These are phyloP conservation scores for Stigmatopora argus DNA, from an alignment of 2,113 vertebrate genomes.

Conservation along the genomic window DNA sequence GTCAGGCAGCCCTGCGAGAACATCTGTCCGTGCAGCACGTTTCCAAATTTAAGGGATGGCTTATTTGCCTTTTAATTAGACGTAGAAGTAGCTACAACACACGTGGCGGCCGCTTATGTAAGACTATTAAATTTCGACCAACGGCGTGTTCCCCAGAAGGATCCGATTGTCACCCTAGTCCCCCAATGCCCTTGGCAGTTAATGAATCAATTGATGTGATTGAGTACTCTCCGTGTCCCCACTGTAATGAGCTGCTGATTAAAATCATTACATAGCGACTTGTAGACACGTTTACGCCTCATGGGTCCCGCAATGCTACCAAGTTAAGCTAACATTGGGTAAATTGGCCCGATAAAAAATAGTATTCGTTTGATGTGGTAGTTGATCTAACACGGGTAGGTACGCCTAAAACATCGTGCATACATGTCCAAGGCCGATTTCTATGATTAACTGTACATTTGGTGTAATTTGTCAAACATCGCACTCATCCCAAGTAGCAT, in stretches of 20 bases:
- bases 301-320: background rate
- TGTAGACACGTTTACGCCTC: slow-evolving; percentile 24
- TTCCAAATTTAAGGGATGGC: slow-evolving; percentile 25
- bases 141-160: slow-evolving; percentile 17
- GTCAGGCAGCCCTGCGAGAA: background rate
- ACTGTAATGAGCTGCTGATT: slow-evolving; percentile 62
- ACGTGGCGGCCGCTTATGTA: slow-evolving; percentile 33
- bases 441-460: background rate
- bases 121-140: slow-evolving; percentile 35
- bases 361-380: background rate
- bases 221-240: slow-evolving; percentile 50
- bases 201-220: slow-evolving; percentile 63
- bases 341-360: background rate
- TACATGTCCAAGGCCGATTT: too few relatives aligned
- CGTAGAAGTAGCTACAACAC: slow-evolving; percentile 4
- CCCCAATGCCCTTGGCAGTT: slow-evolving; percentile 51
- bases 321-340: slow-evolving; percentile 6
- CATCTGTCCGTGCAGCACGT: slow-evolving; percentile 40
- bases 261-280: slow-evolving; percentile 49
- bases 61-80: slow-evolving; percentile 42
- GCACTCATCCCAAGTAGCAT: background rate
- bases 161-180: slow-evolving; percentile 39
- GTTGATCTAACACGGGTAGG: too few relatives aligned
- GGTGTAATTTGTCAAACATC: background rate
- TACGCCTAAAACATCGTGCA: too few relatives aligned